Conservation (phyloP, 1,140 invertebrate species). For the Eufriesea mexicana region DNA sequence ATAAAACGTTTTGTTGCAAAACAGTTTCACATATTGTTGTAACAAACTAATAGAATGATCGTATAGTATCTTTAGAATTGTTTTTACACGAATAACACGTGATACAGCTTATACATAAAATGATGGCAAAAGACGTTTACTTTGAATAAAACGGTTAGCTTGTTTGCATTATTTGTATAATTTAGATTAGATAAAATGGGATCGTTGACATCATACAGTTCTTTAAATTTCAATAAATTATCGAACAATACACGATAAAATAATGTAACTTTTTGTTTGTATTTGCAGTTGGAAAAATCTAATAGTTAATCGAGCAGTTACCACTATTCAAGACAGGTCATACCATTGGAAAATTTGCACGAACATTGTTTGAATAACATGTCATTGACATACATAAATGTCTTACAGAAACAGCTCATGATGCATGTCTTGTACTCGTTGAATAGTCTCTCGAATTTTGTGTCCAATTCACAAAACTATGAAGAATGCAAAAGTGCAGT, state of each 20-base stretch:
- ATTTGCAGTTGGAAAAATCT: not conserved
- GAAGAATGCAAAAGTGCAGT: not conserved
- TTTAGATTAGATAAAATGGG: not conserved
- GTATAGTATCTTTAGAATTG: not conserved
- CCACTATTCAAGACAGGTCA: not conserved
- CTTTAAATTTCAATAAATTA: not conserved
- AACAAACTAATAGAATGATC: not conserved
- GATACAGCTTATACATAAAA: not conserved
- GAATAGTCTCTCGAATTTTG: not conserved
- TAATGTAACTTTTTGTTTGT: not conserved
- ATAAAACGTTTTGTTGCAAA: not conserved
- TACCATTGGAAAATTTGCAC: not conserved
- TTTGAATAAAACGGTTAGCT: no score
- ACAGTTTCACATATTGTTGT: not conserved
- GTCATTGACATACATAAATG: not conserved
- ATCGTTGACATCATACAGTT: not conserved
- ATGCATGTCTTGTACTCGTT: not conserved
- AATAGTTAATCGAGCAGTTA: not conserved
- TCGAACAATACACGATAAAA: not conserved
- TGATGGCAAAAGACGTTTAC: not conserved
- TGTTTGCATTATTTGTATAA: not conserved
- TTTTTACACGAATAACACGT: not conserved
- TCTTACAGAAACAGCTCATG: not conserved
- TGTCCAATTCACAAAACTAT: constrained; percentile 14
- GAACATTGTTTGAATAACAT: not conserved